These are phyloP conservation scores for Brenthis hecate DNA, from an alignment of 2,888 invertebrate genomes.

Conservation along the genomic window DNA sequence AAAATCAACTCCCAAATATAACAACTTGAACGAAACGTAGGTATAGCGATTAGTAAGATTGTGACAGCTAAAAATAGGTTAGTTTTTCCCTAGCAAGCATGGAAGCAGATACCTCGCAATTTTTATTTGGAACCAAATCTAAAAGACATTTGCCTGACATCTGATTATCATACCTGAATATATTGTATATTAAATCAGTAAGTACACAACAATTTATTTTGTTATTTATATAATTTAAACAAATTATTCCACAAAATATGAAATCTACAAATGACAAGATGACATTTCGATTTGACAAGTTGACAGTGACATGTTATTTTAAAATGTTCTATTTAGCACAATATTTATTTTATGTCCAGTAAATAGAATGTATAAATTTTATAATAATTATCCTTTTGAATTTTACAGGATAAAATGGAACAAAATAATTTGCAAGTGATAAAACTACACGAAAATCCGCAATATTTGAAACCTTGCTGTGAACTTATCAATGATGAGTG, in stretches of 20 bases:
- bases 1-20: background rate
- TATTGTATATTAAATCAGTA: constrained; percentile 16
- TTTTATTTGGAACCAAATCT: constrained; percentile 20
- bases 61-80: constrained; percentile 43
- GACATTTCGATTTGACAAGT: constrained; percentile 7
- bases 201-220: constrained; percentile 17
- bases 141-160: constrained; percentile 11
- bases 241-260: constrained; percentile 5
- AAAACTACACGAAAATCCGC: constrained; percentile 87
- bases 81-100: constrained; percentile 33
- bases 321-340: background rate
- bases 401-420: constrained; percentile 54
- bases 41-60: background rate
- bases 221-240: constrained; percentile 6
- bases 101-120: constrained; percentile 27
- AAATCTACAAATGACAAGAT: constrained; percentile 8
- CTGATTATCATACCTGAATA: constrained; percentile 26
- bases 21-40: constrained; percentile 5
- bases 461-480: constrained; percentile 87
- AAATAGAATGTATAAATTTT: no score
- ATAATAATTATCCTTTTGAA: background rate
- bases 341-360: no score
- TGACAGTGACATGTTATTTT: constrained; percentile 17
- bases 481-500: constrained; percentile 92
- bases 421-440: constrained; percentile 75